Evolutionary conservation across 2,113 vertebrate species (phyloP).

Genomic region (Anarrhichthys ocellatus): DNA sequence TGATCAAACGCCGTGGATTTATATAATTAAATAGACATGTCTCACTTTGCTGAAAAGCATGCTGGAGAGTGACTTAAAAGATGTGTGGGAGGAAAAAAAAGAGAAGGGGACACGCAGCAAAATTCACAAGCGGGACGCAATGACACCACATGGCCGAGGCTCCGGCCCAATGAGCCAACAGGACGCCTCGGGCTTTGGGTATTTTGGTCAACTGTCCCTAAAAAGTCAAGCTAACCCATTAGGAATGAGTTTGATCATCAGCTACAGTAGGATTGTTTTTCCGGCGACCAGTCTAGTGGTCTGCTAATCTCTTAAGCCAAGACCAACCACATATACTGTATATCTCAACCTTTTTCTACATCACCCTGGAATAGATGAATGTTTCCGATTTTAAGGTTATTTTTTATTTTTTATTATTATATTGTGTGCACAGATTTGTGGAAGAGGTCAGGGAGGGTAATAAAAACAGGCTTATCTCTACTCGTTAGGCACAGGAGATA

Average conservation of each 20-base stretch:
- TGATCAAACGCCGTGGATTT: slow-evolving; percentile 57
- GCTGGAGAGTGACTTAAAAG: slow-evolving; percentile 11
- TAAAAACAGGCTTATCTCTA: slow-evolving; percentile 77
- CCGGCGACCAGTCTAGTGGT: slow-evolving; percentile 16
- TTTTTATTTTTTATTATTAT: slow-evolving; percentile 14
- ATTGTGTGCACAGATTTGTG: slow-evolving; percentile 33
- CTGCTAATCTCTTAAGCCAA: slow-evolving; percentile 60
- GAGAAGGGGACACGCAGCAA: background rate
- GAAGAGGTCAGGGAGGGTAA: slow-evolving; percentile 66
- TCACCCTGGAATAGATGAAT: background rate
- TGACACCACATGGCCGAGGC: slow-evolving; percentile 29
- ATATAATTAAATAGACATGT: slow-evolving; percentile 51
- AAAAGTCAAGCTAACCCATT: slow-evolving; percentile 55
- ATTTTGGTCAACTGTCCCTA: slow-evolving; percentile 49
- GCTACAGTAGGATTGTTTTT: slow-evolving; percentile 60
- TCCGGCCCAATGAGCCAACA: slow-evolving; percentile 10
- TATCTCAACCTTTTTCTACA: slow-evolving; percentile 17
- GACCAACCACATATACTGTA: slow-evolving; percentile 27
- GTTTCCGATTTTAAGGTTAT: slow-evolving; percentile 23
- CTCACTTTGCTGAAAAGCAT: slow-evolving; percentile 41
- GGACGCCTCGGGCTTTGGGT: slow-evolving; percentile 30
- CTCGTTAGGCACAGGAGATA: slow-evolving; percentile 75
- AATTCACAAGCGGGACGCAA: slow-evolving; percentile 29
- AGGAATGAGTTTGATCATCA: slow-evolving; percentile 54
- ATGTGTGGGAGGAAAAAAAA: slow-evolving; percentile 19